Evolutionary conservation across 2,888 invertebrate species (phyloP).

Genomic region (Odontocerum albicorne): DNA sequence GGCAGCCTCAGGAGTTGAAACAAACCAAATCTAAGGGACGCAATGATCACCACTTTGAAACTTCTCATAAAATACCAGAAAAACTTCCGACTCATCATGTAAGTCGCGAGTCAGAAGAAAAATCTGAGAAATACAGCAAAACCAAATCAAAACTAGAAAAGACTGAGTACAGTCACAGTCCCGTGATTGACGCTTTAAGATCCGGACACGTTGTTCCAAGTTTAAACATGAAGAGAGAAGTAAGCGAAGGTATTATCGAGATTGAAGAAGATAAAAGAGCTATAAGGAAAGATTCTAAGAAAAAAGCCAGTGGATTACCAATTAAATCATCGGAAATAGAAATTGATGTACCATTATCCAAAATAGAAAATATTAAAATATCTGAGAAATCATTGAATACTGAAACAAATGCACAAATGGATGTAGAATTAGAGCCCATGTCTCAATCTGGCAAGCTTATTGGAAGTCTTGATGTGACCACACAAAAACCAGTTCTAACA

Average conservation of each 20-base stretch:
- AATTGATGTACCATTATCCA: slow-evolving; percentile 54
- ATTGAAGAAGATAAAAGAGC: slow-evolving; percentile 54
- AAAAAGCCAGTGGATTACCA: slow-evolving; percentile 46
- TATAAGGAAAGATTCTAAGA: slow-evolving; percentile 48
- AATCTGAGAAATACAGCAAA: slow-evolving; percentile 26
- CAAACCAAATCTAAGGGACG: slow-evolving; percentile 40
- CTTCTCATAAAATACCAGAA: slow-evolving; percentile 70
- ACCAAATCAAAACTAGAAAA: slow-evolving; percentile 26
- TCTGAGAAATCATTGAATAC: slow-evolving; percentile 55
- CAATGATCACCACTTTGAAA: slow-evolving; percentile 58
- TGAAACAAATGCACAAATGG: slow-evolving; percentile 52
- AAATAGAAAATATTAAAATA: slow-evolving; percentile 54
- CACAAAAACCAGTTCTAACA: slow-evolving; percentile 59
- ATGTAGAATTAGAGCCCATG: slow-evolving; percentile 52
- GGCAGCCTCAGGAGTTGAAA: slow-evolving; percentile 52
- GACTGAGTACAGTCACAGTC: slow-evolving; percentile 20
- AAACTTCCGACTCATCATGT: slow-evolving; percentile 49
- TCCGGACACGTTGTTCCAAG: slow-evolving; percentile 16
- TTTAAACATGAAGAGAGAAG: slow-evolving; percentile 43
- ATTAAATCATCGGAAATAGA: slow-evolving; percentile 43
- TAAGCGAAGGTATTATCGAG: slow-evolving; percentile 51
- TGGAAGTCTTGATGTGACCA: slow-evolving; percentile 51
- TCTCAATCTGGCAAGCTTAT: slow-evolving; percentile 54
- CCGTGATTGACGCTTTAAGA: slow-evolving; percentile 22
- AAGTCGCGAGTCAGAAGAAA: slow-evolving; percentile 31